These are phyloP conservation scores for Panthera tigris DNA, from an alignment of 2,113 vertebrate genomes.

Conservation along the genomic window DNA sequence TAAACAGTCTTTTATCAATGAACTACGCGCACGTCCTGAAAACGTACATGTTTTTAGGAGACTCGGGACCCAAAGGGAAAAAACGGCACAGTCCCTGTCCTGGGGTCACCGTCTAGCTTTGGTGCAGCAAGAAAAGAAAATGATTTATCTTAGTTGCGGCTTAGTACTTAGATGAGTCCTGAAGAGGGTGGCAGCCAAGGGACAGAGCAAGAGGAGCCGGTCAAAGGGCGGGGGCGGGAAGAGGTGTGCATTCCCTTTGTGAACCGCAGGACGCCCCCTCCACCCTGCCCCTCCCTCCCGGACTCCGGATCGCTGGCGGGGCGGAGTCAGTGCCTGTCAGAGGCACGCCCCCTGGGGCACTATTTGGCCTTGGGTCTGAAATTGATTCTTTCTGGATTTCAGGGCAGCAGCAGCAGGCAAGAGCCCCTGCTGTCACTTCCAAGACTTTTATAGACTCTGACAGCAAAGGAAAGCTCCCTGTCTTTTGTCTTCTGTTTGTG, in stretches of 20 bases:
- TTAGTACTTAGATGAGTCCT: background rate
- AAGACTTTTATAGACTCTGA: slow-evolving; percentile 72
- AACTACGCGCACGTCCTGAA: background rate
- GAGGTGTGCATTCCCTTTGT: background rate
- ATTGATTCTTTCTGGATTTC: slow-evolving; percentile 66
- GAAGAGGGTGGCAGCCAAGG: background rate
- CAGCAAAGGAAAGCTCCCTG: slow-evolving; percentile 21
- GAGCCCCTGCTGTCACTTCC: slow-evolving; percentile 57
- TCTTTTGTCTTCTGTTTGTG: slow-evolving; percentile 64
- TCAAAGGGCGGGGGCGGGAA: background rate
- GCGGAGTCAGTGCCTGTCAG: background rate
- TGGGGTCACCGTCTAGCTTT: background rate
- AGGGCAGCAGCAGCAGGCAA: slow-evolving; percentile 33
- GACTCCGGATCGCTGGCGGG: background rate
- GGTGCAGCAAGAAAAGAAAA: background rate
- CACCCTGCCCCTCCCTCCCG: background rate
- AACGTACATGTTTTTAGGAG: background rate
- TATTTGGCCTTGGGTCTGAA: slow-evolving; percentile 60
- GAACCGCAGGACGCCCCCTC: background rate
- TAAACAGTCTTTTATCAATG: background rate
- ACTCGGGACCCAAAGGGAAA: background rate
- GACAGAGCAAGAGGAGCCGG: background rate
- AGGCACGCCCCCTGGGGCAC: background rate
- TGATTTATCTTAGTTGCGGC: background rate
- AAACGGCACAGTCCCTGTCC: background rate